Percentiles rank a stretch among this genome's conserved stretches.
Conservation (phyloP, 1,140 invertebrate species). For the Saccostrea glomerata region DNA sequence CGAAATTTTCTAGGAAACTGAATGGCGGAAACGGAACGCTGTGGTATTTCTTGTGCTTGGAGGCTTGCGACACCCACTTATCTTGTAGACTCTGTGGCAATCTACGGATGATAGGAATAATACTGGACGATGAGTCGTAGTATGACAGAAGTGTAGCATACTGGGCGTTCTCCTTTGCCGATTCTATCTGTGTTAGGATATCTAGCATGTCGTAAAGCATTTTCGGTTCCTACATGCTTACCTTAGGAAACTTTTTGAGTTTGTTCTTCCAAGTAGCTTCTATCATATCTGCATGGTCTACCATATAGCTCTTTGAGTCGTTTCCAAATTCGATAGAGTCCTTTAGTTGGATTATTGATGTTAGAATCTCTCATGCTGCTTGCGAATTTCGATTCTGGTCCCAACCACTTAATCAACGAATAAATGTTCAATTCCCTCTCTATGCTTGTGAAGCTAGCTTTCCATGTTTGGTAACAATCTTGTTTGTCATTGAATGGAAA, state of each 20-base stretch:
- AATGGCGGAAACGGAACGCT: constrained; percentile 45
- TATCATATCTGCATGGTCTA: constrained; percentile 48
- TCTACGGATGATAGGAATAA: constrained; percentile 20
- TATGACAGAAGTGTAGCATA: constrained; percentile 4
- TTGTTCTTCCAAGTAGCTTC: constrained; percentile 45
- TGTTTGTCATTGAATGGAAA: background rate
- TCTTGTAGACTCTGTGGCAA: constrained; percentile 36
- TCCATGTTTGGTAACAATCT: constrained; percentile 46
- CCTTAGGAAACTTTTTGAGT: too few species aligned
- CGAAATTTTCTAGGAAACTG: constrained; percentile 8
- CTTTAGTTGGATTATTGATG: constrained; percentile 29
- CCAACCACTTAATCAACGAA: constrained; percentile 49
- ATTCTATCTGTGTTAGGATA: too few species aligned
- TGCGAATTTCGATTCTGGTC: constrained; percentile 54
- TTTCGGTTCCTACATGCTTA: too few species aligned
- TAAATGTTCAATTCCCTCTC: constrained; percentile 33
- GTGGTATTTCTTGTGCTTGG: constrained; percentile 41
- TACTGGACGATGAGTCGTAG: background rate
- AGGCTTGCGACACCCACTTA: constrained; percentile 27
- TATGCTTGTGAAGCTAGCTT: constrained; percentile 45
- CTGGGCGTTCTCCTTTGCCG: too few species aligned
- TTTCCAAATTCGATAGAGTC: constrained; percentile 53
- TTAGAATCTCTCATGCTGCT: constrained; percentile 41
- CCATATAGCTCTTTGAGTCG: constrained; percentile 60
- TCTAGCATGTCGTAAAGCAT: too few species aligned